Evolutionary conservation across 2,888 invertebrate genomes (phyloP), one percentile per base, ranked within the genome.

Genomic region (Brachyptera risi): DNA sequence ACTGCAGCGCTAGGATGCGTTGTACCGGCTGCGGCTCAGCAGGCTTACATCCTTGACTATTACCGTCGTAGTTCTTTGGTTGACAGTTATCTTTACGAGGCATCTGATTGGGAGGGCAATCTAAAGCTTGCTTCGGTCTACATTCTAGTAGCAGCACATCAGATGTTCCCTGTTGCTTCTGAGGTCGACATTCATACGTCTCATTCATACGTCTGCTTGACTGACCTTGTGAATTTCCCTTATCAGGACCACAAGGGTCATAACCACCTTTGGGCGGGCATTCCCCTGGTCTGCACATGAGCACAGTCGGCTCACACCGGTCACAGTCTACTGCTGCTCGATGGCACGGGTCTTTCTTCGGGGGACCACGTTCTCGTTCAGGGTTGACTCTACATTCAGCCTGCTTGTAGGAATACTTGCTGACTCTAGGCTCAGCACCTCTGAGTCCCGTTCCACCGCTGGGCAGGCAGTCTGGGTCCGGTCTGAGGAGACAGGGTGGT

Each of bases 401-500:
- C 5, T 17, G 24, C 47, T 24, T 21, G 47, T 47, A 47, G 9
- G 47, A 24, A n/a, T 47, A 47, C 13, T 47, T 23, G 47, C 21
- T 21, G 2, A 47, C 47, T 21, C 47, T 21, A 21, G 47, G 47
- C 47, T 47, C 47, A 2, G 42, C 42, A 4, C 42, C 42, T 3
- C 42, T 17, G 7, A 42, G 17, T 1, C 50, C 50, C 17, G 27
- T 27, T 3, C 50, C 50, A 26, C 50, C 50, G 11, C 50, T 51
- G 27, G 50, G 50, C 13, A 17, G 13, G 37, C 83, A 83, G 40
- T 76, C 63, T 1, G 83, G 79, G 68, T 82, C 81, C 0, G 83
- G 82, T 66, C 79, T 71, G 19, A 75, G 74, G 49, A 80, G 69
- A 67, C 83, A 84, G 3, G 78, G 67, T 0, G 80, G 80, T 63